Percentiles rank a stretch among this genome's conserved stretches.
These are phyloP conservation scores for Cartodere bifasciata DNA, from an alignment of 2,888 invertebrate species.

Conservation along the genomic window DNA sequence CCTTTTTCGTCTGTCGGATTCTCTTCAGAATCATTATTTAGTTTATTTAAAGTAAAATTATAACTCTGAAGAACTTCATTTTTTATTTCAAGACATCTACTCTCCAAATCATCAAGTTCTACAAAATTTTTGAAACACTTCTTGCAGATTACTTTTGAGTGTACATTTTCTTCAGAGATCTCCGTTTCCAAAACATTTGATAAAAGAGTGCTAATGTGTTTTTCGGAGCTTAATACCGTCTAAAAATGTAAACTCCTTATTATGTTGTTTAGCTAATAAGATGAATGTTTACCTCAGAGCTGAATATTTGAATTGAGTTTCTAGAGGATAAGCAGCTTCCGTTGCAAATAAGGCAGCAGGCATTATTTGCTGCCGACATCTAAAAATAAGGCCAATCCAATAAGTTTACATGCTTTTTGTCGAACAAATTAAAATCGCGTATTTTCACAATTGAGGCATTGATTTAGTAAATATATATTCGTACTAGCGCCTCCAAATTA, in stretches of 20 bases:
- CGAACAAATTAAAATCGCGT: too few species aligned
- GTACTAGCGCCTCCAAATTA: too few species aligned
- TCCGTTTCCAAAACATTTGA: slow-evolving; percentile 37
- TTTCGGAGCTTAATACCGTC: slow-evolving; percentile 25
- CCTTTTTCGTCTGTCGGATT: slow-evolving; percentile 18
- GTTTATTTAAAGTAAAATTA: slow-evolving; percentile 19
- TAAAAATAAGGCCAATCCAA: too few species aligned
- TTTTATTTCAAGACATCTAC: slow-evolving; percentile 38
- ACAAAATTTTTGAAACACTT: slow-evolving; percentile 51
- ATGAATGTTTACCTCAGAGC: slow-evolving; percentile 27
- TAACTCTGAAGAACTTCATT: slow-evolving; percentile 40
- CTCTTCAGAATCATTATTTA: slow-evolving; percentile 17
- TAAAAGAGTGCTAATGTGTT: slow-evolving; percentile 31
- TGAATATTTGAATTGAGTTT: slow-evolving; percentile 43
- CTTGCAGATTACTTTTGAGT: slow-evolving; percentile 49
- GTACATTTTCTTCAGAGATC: slow-evolving; percentile 39
- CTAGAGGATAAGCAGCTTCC: slow-evolving; percentile 40
- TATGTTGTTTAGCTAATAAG: too few species aligned
- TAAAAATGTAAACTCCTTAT: slow-evolving; percentile 13
- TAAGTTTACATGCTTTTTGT: too few species aligned
- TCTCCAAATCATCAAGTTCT: slow-evolving; percentile 49
- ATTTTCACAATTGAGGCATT: too few species aligned
- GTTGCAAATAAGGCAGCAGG: slow-evolving; percentile 51
- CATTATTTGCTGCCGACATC: too few species aligned
- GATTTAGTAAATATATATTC: too few species aligned